A percentile compares a stretch with the other conserved stretches of the same genome.
Conservation (phyloP, 1,140 invertebrate genomes). For the Asbolus verrucosus region DNA sequence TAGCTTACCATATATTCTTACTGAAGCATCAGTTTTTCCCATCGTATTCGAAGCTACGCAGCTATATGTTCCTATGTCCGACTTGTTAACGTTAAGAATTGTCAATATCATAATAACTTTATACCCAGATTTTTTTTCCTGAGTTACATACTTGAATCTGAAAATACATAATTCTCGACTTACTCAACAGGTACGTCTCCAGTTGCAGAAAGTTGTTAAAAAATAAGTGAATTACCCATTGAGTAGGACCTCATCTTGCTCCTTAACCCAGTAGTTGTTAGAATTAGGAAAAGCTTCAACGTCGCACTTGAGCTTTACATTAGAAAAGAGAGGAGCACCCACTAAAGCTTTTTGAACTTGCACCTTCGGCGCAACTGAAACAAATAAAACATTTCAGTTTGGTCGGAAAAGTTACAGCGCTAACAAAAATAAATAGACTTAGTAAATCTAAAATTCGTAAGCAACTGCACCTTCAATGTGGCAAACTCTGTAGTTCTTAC, state of each 20-base stretch:
- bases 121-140: conserved; percentile 69
- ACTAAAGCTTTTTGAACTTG: conserved; percentile 67
- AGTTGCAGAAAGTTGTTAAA: conserved; percentile 14
- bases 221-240: conserved; percentile 63
- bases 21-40: conserved; percentile 75
- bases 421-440: too few relatives aligned
- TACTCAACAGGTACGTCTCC: conserved; percentile 18
- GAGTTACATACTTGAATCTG: conserved; percentile 71
- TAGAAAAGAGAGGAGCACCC: conserved; percentile 66
- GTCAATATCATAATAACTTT: conserved; percentile 75
- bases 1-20: conserved; percentile 77
- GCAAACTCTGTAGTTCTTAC: too few relatives aligned
- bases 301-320: conserved; percentile 67
- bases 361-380: conserved; percentile 67
- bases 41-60: conserved; percentile 80
- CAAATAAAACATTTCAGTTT: too few relatives aligned
- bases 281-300: conserved; percentile 68
- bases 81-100: conserved; percentile 72
- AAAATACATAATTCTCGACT: conserved; percentile 43
- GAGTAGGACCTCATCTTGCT: conserved; percentile 68
- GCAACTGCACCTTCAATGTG: too few relatives aligned
- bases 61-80: conserved; percentile 78
- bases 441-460: too few relatives aligned
- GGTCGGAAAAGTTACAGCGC: too few relatives aligned
- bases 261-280: conserved; percentile 69